phyloP scores from a whole-genome alignment of 2,797 vertebrate species.

The Arremon aurantiirostris region DNA sequence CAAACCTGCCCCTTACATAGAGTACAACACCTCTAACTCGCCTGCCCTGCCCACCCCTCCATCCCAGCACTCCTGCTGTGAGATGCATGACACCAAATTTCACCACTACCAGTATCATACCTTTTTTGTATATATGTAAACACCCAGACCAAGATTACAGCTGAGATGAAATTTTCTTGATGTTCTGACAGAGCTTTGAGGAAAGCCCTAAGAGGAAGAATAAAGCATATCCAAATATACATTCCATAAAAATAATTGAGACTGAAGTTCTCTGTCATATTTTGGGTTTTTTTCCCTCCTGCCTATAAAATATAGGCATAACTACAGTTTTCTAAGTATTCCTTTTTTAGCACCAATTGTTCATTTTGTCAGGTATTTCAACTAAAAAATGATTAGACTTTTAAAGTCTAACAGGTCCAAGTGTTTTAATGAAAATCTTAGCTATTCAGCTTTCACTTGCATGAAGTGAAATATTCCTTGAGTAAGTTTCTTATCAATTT shows the following conservation, averaged over 20 bases:
- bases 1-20: background rate
- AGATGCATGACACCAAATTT: background rate
- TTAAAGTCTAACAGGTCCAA: background rate
- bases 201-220: background rate
- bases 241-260: background rate
- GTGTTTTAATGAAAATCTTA: background rate
- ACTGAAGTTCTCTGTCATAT: background rate
- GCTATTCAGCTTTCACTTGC: background rate
- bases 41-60: background rate
- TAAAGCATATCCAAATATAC: background rate
- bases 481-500: background rate
- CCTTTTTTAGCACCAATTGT: background rate
- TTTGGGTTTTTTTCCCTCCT: fast-evolving
- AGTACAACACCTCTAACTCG: fast-evolving
- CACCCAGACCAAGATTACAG: background rate
- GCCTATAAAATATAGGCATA: background rate
- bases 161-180: background rate
- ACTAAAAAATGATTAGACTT: background rate
- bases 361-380: background rate
- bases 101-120: background rate
- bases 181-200: background rate
- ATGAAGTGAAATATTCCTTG: background rate
- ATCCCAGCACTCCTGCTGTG: background rate
- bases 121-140: background rate
- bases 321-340: background rate